These are phyloP conservation scores for Caenorhabditis inopinata DNA, from an alignment of 1,140 invertebrate species.

Conservation along the genomic window DNA sequence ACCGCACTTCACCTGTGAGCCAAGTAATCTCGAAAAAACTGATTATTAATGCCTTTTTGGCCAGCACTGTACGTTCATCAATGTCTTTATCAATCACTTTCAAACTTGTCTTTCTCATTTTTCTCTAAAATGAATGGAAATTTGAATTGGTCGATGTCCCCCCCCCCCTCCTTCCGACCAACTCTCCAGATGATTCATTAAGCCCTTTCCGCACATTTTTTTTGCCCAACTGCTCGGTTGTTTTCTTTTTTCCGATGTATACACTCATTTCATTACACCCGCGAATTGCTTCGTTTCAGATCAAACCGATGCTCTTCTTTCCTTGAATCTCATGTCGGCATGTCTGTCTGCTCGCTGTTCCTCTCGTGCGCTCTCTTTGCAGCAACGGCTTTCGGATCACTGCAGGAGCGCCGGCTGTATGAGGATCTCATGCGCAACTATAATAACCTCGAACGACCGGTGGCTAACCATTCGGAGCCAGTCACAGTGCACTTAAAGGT, in stretches of 20 bases:
- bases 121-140: background rate
- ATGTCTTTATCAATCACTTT: background rate
- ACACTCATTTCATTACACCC: too few species aligned
- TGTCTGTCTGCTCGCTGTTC: conserved; percentile 22
- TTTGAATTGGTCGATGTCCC: conserved; percentile 4
- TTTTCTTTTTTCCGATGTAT: too few species aligned
- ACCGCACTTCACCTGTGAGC: too few species aligned
- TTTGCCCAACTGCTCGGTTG: background rate
- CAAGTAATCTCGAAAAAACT: too few species aligned
- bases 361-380: conserved; percentile 1
- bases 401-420: conserved; percentile 55
- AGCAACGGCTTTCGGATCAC: conserved; percentile 23
- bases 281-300: too few species aligned
- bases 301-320: background rate
- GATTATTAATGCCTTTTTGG: too few species aligned
- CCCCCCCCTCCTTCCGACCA: too few species aligned
- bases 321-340: conserved; percentile 17
- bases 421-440: conserved; percentile 71
- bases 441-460: conserved; percentile 93
- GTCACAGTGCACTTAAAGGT: conserved; percentile 64
- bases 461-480: conserved; percentile 72
- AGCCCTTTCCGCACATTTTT: background rate
- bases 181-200: background rate
- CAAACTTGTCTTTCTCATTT: background rate
- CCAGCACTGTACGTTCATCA: too few species aligned